A percentile compares a stretch with the other conserved stretches of the same genome.
These are phyloP conservation scores for Hirudinaria manillensis DNA, from an alignment of 2,888 invertebrate genomes.

Conservation along the genomic window DNA sequence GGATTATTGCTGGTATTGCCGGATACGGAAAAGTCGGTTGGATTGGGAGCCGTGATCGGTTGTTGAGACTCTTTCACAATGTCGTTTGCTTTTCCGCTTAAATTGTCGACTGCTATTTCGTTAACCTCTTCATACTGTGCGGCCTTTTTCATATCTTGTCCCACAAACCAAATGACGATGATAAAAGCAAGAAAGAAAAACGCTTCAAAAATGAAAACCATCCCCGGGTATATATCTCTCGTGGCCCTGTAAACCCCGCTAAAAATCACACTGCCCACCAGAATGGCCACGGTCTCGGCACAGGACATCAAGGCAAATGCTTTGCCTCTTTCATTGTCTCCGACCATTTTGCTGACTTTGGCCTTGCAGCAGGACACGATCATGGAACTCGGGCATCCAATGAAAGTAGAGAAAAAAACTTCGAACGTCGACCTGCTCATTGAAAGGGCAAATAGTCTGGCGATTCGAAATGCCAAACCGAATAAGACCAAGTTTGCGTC, in stretches of 20 bases:
- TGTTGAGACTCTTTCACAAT: background rate
- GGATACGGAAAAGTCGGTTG: background rate
- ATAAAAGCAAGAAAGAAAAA: constrained; percentile 31
- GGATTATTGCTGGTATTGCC: background rate
- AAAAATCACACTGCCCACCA: constrained; percentile 49
- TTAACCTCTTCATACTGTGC: constrained; percentile 31
- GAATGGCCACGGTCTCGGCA: constrained; percentile 49
- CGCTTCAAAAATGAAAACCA: constrained; percentile 46
- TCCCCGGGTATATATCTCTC: constrained; percentile 46
- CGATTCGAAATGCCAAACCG: constrained; percentile 47
- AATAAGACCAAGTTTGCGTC: constrained; percentile 48
- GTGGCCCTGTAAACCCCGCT: constrained; percentile 49
- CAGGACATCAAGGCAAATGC: constrained; percentile 49
- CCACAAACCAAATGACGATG: constrained; percentile 26
- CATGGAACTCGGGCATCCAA: constrained; percentile 49
- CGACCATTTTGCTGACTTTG: constrained; percentile 49
- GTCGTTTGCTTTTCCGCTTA: background rate
- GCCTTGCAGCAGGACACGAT: constrained; percentile 48
- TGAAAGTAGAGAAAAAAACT: constrained; percentile 48
- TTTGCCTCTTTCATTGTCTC: constrained; percentile 50
- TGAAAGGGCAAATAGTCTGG: constrained; percentile 45
- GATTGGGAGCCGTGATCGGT: background rate
- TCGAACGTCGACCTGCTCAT: constrained; percentile 45
- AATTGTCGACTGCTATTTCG: constrained; percentile 5
- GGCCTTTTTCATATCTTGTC: constrained; percentile 33